phyloP scores from a whole-genome alignment of 2,113 vertebrate species.

The Rana temporaria region DNA sequence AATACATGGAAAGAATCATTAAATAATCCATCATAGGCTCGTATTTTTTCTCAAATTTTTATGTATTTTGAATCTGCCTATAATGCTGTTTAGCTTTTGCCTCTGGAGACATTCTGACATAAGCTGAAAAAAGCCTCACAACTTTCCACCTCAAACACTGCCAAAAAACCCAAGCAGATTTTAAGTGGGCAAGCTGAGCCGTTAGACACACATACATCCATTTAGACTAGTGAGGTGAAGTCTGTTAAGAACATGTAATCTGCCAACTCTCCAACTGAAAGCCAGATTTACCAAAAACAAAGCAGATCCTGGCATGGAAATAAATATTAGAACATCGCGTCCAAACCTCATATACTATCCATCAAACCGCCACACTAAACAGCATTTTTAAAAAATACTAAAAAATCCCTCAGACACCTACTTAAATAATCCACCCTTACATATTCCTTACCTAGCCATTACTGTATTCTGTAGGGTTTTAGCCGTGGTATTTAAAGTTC shows the following conservation, averaged over 20 bases:
- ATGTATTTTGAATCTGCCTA: slow-evolving; percentile 1
- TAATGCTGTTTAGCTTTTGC: slow-evolving; percentile 15
- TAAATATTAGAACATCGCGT: slow-evolving; percentile 33
- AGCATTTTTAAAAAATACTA: slow-evolving; percentile 27
- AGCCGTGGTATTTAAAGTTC: background rate
- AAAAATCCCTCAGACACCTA: slow-evolving; percentile 49
- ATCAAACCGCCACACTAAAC: slow-evolving; percentile 37
- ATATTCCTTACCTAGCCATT: background rate
- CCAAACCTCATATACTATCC: slow-evolving; percentile 32
- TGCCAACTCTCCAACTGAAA: slow-evolving; percentile 49
- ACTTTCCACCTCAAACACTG: slow-evolving; percentile 55
- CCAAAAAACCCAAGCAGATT: slow-evolving; percentile 49
- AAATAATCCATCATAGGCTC: background rate
- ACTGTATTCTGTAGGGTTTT: background rate
- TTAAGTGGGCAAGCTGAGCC: slow-evolving; percentile 47
- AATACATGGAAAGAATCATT: background rate
- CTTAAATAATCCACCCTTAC: slow-evolving; percentile 23
- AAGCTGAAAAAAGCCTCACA: slow-evolving; percentile 55
- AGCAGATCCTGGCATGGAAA: slow-evolving; percentile 43
- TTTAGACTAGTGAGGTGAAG: slow-evolving; percentile 52
- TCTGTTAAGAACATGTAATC: slow-evolving; percentile 44
- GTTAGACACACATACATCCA: slow-evolving; percentile 52
- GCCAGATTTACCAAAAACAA: slow-evolving; percentile 44
- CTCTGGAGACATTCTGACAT: slow-evolving; percentile 48
- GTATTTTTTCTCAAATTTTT: background rate